These are phyloP conservation scores for Lanius ludovicianus DNA, from an alignment of 2,113 vertebrate species.

Conservation along the genomic window DNA sequence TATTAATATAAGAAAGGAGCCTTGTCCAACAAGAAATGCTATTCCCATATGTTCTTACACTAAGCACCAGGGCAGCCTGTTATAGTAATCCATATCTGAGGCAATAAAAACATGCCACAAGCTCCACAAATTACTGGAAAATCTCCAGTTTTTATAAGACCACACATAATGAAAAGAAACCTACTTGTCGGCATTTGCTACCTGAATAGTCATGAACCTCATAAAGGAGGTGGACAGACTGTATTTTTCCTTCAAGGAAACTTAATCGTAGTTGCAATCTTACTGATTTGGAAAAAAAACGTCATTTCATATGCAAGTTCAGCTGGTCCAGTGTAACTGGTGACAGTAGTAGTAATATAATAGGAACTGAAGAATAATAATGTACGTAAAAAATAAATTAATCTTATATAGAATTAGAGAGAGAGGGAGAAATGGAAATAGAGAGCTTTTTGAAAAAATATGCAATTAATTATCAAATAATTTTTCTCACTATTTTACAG, in stretches of 20 bases:
- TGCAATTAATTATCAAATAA: not conserved
- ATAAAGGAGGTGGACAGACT: not conserved
- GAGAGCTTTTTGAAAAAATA: not conserved
- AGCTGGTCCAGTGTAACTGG: not conserved
- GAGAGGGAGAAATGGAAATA: not conserved
- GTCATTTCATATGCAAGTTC: not conserved
- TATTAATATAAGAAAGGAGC: not conserved
- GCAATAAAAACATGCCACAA: not conserved
- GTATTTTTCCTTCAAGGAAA: not conserved
- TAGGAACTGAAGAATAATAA: not conserved
- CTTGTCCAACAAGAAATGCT: not conserved
- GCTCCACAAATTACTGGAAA: not conserved
- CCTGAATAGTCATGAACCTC: not conserved
- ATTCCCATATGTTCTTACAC: not conserved
- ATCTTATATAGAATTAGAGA: not conserved
- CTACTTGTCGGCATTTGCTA: not conserved
- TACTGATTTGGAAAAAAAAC: not conserved
- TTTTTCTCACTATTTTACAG: not conserved
- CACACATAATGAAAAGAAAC: not conserved
- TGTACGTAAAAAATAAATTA: not conserved
- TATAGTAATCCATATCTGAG: not conserved
- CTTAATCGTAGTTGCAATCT: not conserved
- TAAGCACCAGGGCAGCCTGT: not conserved
- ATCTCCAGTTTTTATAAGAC: not conserved
- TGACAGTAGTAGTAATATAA: not conserved